These are phyloP conservation scores for Asobara japonica DNA, from an alignment of 1,140 invertebrate genomes.

Conservation along the genomic window DNA sequence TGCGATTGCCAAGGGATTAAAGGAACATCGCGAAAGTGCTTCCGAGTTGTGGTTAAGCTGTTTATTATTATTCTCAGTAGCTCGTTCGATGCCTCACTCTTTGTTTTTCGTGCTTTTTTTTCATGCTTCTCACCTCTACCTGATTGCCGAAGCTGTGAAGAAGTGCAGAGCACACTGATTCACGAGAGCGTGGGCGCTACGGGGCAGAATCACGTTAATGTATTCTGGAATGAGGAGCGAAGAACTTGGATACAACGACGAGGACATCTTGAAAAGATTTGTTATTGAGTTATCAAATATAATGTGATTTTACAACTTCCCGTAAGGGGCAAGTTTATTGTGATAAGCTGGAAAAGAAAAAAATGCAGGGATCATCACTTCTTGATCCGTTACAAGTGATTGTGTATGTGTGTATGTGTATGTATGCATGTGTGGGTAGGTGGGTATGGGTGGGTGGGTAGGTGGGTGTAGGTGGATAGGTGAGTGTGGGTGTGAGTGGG, in stretches of 20 bases:
- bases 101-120: not conserved
- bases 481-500: no score
- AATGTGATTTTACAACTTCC: no score
- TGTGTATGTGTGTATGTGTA: no score
- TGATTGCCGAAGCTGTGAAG: not conserved
- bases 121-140: not conserved
- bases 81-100: not conserved
- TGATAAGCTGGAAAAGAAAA: no score
- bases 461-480: no score
- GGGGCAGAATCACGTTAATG: not conserved
- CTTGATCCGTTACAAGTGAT: no score
- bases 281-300: no score
- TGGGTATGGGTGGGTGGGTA: no score
- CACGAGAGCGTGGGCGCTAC: not conserved
- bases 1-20: constrained; percentile 2
- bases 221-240: not conserved
- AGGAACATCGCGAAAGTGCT: constrained; percentile 7
- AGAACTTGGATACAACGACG: not conserved
- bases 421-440: no score
- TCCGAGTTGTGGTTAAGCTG: constrained; percentile 11
- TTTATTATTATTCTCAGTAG: constrained; percentile 10
- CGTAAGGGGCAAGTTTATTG: no score
- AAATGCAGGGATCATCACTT: no score
- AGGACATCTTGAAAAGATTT: no score
- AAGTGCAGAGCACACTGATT: not conserved